Evolutionary conservation across 2,113 vertebrate species (phyloP).

Genomic region (Motacilla alba): DNA sequence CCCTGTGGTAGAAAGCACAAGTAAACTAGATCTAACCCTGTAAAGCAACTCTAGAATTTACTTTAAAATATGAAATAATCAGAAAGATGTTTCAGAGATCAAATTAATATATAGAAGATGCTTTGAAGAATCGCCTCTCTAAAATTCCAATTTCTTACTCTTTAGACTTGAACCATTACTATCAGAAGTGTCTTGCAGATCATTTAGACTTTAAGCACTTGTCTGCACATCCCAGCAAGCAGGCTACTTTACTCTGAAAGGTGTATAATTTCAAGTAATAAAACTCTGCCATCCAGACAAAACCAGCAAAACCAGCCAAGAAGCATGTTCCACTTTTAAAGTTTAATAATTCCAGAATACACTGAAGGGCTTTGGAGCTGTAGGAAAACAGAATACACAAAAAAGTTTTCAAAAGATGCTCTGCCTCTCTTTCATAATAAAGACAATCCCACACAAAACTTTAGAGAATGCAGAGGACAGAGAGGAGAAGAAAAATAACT

Average conservation of each 20-base stretch:
- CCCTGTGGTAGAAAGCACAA: neutral
- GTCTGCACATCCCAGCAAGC: neutral
- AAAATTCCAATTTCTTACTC: neutral
- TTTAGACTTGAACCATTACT: neutral
- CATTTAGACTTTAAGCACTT: neutral
- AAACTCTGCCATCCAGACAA: conserved; percentile 33
- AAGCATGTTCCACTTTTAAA: conserved; percentile 52
- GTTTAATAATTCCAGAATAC: conserved; percentile 61
- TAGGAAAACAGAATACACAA: conserved; percentile 4
- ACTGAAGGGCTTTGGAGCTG: conserved; percentile 14
- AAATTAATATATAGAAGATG: neutral
- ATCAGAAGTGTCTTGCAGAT: neutral
- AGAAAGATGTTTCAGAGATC: neutral
- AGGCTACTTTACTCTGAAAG: neutral
- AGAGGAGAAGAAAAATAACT: neutral
- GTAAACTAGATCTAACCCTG: neutral
- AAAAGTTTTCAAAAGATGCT: conserved; percentile 39
- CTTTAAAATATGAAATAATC: neutral
- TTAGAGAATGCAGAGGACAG: conserved; percentile 16
- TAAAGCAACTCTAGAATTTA: neutral
- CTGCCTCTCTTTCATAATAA: conserved; percentile 36
- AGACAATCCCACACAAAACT: conserved; percentile 39
- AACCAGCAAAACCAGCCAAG: conserved; percentile 52
- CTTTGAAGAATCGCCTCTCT: neutral
- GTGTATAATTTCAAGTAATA: conserved; percentile 12